Base-by-base conservation (phyloP, 2,888 invertebrate genomes). In the Siphlonurus alternatus region DNA sequence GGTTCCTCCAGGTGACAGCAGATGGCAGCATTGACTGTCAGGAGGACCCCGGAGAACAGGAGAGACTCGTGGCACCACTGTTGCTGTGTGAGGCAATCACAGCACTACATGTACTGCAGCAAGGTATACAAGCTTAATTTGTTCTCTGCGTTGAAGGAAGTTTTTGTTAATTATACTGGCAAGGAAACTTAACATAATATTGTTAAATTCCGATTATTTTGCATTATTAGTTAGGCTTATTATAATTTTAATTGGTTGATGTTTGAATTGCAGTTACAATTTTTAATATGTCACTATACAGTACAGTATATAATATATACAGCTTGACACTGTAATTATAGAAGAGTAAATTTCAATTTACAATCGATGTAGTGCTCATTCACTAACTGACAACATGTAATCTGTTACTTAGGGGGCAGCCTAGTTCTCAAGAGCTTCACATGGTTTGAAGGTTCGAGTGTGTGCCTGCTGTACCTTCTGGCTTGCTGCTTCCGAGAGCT, bases 21-120 rank as follows among this genome's bases (percentile, higher is more conserved):
- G 97, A 97, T 79, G 97, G 97, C 1, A 94, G 95, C 70, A 84
- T 95, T 25, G 89, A 95, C 74, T 97, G 96, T 72, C 83, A 87
- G 67, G 81, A 83, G 63, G 81, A 84, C 71, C 96, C 96, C 0
- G 91, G 86, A 53, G 88, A 89, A 69, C 97, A 97, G 74, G 97
- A 97, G 72, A 79, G 76, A 64, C 77, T 82, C 1, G 92, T 95
- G 0, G 83, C 86, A 5, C 82, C 83, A 2, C 79, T 97, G 10
- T 89, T 93, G 71, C 88, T 86, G 71, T 89, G 91, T 73, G 96
- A 97, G 79, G 82, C 86, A 3, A 76, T 90, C 1, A 82, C 89
- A 2, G 92, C 91, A 0, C 73, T 96, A 20, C 80, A 81, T 63
- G 76, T 89, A 23, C 78, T 97, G 18, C 77, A 80, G 63, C 71